Conservation (phyloP, 1,140 invertebrate species). For the Papilio glaucus region DNA sequence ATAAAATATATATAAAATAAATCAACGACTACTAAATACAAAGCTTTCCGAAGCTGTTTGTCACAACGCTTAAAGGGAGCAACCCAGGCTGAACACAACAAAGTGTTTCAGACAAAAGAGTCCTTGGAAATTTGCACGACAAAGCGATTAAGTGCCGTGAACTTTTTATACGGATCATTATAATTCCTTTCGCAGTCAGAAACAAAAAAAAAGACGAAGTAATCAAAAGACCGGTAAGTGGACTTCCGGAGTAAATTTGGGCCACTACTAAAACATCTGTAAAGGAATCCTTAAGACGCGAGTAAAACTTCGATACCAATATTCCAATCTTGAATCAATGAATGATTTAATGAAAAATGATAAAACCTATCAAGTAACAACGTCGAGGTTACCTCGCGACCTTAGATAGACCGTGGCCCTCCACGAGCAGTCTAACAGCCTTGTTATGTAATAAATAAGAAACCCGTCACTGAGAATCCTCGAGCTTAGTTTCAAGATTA, state of each 20-base stretch:
- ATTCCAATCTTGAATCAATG: too few relatives aligned
- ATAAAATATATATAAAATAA: constrained; percentile 1
- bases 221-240: constrained; percentile 30
- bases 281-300: background rate
- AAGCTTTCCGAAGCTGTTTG: too few relatives aligned
- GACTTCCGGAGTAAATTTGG: background rate
- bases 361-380: too few relatives aligned
- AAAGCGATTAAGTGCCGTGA: constrained; percentile 30
- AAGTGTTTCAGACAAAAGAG: constrained; percentile 22
- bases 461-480: too few relatives aligned
- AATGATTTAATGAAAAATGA: too few relatives aligned
- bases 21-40: too few relatives aligned
- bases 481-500: too few relatives aligned
- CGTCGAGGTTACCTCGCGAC: too few relatives aligned
- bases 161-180: constrained; percentile 31
- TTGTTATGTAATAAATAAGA: too few relatives aligned
- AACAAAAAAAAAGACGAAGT: constrained; percentile 30
- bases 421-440: too few relatives aligned
- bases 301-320: background rate
- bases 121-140: constrained; percentile 24
- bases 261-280: background rate
- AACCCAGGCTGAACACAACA: background rate
- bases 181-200: constrained; percentile 25
- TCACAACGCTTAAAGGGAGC: too few relatives aligned
- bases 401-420: too few relatives aligned